Evolutionary conservation across 2,888 invertebrate genomes (phyloP), one percentile per base, ranked within the genome.

Genomic region (Caenorhabditis imperialis): DNA sequence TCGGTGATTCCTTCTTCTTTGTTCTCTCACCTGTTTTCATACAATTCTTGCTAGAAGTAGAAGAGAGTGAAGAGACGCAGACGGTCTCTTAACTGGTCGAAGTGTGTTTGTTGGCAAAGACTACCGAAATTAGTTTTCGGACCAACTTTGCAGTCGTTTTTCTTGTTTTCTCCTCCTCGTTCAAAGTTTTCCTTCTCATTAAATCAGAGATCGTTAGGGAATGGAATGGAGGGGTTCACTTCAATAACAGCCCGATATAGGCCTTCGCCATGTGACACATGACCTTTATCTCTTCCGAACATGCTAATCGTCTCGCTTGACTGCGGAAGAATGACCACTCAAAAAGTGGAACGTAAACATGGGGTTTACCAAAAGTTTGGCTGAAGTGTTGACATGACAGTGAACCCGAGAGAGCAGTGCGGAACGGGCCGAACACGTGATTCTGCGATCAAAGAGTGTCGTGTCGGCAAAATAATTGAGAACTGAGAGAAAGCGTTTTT

Each of bases 281-380:
- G n/a, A n/a, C n/a, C n/a, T n/a, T n/a, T n/a, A n/a, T n/a, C n/a
- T n/a, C n/a, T n/a, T n/a, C n/a, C n/a, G n/a, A n/a, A n/a, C n/a
- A n/a, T n/a, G n/a, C n/a, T 27, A 23, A 30, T 16, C n/a, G 14
- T 14, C 20, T 16, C 47, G 30, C 25, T 62, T 51, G 45, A 51
- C 62, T 25, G 12, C 37, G n/a, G 30, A 48, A 50, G 51, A 61
- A 61, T 44, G 50, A 42, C 22, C 23, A 37, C 27, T 27, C 44
- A 53, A 62, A 62, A 62, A 53, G 51, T 35, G 37, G 27, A 62
- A 61, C 12, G 61, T 50, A 61, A 61, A 62, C 62, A 62, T 14
- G 33, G 37, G 45, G 53, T 53, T 62, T 53, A 53, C 61, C 50
- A 50, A 47, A 50, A 42, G 50, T 33, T 42, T 35, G 50, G 42